A percentile compares a stretch with the other conserved stretches of the same genome.
Conservation (phyloP, 2,888 invertebrate genomes). For the Tetheella fluctuosa region DNA sequence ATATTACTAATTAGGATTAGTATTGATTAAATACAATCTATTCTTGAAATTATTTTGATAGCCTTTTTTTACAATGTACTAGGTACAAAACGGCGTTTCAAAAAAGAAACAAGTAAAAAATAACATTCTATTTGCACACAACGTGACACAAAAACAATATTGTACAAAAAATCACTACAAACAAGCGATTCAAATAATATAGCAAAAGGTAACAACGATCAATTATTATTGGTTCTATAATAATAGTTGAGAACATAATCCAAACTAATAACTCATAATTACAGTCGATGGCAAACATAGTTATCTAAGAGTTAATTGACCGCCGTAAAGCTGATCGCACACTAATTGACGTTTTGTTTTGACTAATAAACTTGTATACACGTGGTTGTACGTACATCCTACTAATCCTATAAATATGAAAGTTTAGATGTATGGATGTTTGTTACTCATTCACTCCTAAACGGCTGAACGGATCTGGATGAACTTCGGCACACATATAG, state of each 20-base stretch:
- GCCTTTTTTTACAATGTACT: too few species aligned
- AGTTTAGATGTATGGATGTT: too few species aligned
- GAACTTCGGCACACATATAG: too few species aligned
- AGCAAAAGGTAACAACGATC: not conserved
- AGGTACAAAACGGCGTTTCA: too few species aligned
- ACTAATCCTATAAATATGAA: too few species aligned
- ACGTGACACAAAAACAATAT: not conserved
- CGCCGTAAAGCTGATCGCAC: constrained; percentile 23
- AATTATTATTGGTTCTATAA: constrained; percentile 28
- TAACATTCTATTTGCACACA: not conserved
- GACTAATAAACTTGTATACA: not conserved
- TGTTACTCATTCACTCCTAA: too few species aligned
- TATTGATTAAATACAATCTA: too few species aligned
- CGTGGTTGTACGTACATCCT: too few species aligned
- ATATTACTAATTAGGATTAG: too few species aligned
- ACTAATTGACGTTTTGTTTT: constrained; percentile 14
- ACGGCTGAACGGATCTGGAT: too few species aligned
- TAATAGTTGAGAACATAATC: constrained; percentile 28
- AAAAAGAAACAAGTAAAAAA: not conserved
- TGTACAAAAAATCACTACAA: constrained; percentile 16
- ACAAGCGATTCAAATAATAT: constrained; percentile 27
- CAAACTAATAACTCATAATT: constrained; percentile 26
- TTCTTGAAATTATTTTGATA: too few species aligned
- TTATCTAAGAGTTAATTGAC: constrained; percentile 40
- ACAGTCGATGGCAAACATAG: constrained; percentile 35